phyloP scores from a whole-genome alignment of 2,888 invertebrate genomes.

The Oegoconia quadripuncta region DNA sequence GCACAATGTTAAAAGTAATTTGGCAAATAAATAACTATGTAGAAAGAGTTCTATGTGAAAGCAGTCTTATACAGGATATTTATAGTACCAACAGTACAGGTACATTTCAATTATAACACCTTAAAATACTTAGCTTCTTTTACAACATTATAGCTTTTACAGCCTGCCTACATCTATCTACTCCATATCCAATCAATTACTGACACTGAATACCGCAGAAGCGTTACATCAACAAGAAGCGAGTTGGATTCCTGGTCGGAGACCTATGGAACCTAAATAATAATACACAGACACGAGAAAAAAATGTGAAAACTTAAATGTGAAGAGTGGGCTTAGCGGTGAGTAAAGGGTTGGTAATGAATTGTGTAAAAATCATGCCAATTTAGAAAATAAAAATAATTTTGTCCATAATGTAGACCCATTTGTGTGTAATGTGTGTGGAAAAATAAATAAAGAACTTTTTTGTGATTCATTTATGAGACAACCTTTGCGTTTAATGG shows the following conservation, averaged over 20 bases:
- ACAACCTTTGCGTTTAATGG: neutral
- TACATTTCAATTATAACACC: too few relatives aligned
- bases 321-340: slow-evolving; percentile 31
- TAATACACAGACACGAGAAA: slow-evolving; percentile 29
- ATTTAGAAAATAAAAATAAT: slow-evolving; percentile 29
- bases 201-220: slow-evolving; percentile 9
- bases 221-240: slow-evolving; percentile 15
- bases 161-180: slow-evolving; percentile 8
- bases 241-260: neutral
- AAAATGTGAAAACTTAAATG: slow-evolving; percentile 12
- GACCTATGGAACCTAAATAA: slow-evolving; percentile 5
- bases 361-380: slow-evolving; percentile 47
- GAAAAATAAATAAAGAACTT: slow-evolving; percentile 18
- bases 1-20: too few relatives aligned
- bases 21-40: too few relatives aligned
- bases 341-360: slow-evolving; percentile 30
- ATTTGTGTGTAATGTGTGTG: slow-evolving; percentile 59
- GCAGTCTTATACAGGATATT: too few relatives aligned
- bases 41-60: too few relatives aligned
- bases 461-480: neutral
- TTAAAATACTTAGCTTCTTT: neutral
- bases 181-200: slow-evolving; percentile 1
- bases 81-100: too few relatives aligned
- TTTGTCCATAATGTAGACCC: slow-evolving; percentile 54
- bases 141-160: neutral